Evolutionary conservation across 1,140 invertebrate genomes (phyloP).

Genomic region (Protaetia brevitarsis): DNA sequence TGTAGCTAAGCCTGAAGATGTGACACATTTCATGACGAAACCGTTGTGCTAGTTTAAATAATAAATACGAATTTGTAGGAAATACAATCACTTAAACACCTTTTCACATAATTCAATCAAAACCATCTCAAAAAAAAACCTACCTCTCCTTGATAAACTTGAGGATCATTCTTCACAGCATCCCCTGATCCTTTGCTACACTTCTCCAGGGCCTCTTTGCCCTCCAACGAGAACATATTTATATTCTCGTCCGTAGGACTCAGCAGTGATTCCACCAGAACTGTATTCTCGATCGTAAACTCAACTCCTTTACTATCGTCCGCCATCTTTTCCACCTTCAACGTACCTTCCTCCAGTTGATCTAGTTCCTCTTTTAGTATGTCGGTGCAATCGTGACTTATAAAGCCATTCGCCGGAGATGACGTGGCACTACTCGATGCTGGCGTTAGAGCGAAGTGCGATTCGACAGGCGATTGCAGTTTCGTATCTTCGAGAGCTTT

Average conservation of each 20-base stretch:
- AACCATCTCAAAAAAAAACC: conserved; percentile 13
- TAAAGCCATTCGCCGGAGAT: conserved; percentile 72
- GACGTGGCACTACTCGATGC: conserved; percentile 50
- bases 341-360: conserved; percentile 49
- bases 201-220: conserved; percentile 38
- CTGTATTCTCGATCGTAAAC: conserved; percentile 25
- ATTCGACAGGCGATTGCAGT: conserved; percentile 61
- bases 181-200: conserved; percentile 28
- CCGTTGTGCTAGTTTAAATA: too few species aligned
- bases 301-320: conserved; percentile 26
- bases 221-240: conserved; percentile 56
- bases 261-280: conserved; percentile 49
- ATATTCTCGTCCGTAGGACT: conserved; percentile 58
- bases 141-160: conserved; percentile 32
- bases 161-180: conserved; percentile 32
- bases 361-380: conserved; percentile 72
- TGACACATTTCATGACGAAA: too few species aligned
- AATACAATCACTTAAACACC: too few species aligned
- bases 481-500: conserved; percentile 32
- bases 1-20: too few species aligned
- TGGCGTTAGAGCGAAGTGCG: conserved; percentile 61
- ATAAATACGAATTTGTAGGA: too few species aligned
- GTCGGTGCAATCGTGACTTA: conserved; percentile 65
- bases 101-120: background rate
- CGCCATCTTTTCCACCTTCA: conserved; percentile 27